A percentile compares a stretch with the other conserved stretches of the same genome.
Conservation (phyloP, 2,888 invertebrate species). For the Coremacera marginata region DNA sequence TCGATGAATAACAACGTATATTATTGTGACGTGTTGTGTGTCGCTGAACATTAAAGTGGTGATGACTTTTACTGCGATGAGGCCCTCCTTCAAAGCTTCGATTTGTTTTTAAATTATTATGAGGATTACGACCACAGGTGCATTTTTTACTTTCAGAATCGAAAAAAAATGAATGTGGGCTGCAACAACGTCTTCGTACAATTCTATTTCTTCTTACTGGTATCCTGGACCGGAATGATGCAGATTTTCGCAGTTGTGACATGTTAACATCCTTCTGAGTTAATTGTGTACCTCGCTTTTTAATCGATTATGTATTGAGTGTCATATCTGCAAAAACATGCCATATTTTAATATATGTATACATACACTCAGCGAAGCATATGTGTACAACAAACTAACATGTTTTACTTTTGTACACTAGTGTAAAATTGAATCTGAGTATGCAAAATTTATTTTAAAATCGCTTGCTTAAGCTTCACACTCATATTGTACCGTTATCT, state of each 20-base stretch:
- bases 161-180: conserved; percentile 45
- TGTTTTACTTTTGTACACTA: too few relatives aligned
- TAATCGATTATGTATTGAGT: not conserved
- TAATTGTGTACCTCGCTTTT: not conserved
- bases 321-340: not conserved
- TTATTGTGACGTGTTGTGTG: conserved; percentile 26
- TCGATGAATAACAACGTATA: conserved; percentile 53
- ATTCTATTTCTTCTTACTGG: conserved; percentile 55
- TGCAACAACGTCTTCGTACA: conserved; percentile 54
- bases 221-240: conserved; percentile 60
- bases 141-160: conserved; percentile 42
- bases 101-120: conserved; percentile 47
- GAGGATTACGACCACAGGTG: conserved; percentile 39
- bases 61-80: conserved; percentile 30
- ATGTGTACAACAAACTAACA: too few relatives aligned
- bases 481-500: too few relatives aligned
- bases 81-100: conserved; percentile 46
- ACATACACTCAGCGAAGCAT: too few relatives aligned
- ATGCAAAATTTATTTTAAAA: too few relatives aligned
- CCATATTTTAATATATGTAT: too few relatives aligned
- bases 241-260: conserved; percentile 60
- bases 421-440: too few relatives aligned
- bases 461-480: too few relatives aligned
- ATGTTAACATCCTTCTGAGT: conserved; percentile 51
- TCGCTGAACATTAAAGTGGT: conserved; percentile 17